Conservation (phyloP, 2,797 vertebrate genomes). For the Chloroceryle inda region DNA sequence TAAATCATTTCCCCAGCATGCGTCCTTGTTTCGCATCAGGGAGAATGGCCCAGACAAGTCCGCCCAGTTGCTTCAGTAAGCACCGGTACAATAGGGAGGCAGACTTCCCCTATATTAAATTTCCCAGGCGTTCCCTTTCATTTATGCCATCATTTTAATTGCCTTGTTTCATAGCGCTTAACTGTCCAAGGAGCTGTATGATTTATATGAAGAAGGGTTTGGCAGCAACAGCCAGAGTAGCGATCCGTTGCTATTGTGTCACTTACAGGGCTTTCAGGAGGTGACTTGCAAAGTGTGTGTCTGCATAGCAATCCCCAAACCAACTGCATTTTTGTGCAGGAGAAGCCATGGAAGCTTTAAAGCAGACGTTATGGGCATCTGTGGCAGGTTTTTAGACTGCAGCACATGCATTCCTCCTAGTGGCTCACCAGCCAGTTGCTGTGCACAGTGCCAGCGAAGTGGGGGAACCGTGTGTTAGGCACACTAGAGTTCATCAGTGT, state of each 20-base stretch:
- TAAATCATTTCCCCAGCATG: constrained; percentile 57
- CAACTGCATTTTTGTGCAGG: background rate
- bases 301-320: background rate
- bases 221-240: constrained; percentile 28
- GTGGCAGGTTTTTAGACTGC: background rate
- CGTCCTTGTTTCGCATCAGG: background rate
- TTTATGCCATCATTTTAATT: constrained; percentile 59
- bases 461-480: background rate
- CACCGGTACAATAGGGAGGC: constrained; percentile 53
- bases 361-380: fast-evolving
- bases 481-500: background rate
- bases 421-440: background rate
- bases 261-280: background rate
- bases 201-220: constrained; percentile 64
- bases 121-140: constrained; percentile 59
- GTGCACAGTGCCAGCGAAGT: background rate
- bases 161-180: constrained; percentile 59
- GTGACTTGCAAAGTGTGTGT: background rate
- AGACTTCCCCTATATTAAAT: constrained; percentile 72
- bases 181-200: constrained; percentile 50
- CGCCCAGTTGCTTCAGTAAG: constrained; percentile 54
- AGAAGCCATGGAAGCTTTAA: background rate
- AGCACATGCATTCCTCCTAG: background rate
- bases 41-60: constrained; percentile 68
- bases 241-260: background rate